These are phyloP conservation scores for Callimorpha dominula DNA, from an alignment of 2,888 invertebrate genomes.

Conservation along the genomic window DNA sequence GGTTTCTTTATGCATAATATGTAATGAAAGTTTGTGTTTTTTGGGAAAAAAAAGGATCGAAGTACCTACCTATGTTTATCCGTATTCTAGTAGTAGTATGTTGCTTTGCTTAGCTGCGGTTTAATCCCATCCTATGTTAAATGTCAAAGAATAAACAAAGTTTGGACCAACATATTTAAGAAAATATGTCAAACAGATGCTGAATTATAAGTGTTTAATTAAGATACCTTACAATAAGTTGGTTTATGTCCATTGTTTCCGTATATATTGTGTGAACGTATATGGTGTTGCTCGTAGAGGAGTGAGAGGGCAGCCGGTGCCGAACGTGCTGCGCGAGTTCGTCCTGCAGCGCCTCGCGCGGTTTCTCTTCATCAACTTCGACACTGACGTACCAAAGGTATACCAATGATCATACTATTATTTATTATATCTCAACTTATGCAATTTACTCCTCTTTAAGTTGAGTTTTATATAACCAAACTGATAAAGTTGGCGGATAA, in stretches of 20 bases:
- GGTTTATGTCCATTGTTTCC: neutral
- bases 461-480: neutral
- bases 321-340: conserved; percentile 89
- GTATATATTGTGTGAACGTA: conserved; percentile 57
- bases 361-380: conserved; percentile 91
- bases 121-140: neutral
- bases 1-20: no score
- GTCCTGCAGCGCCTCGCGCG: conserved; percentile 92
- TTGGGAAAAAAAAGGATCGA: no score
- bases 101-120: neutral
- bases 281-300: conserved; percentile 88
- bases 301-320: conserved; percentile 92
- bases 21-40: no score
- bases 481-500: neutral
- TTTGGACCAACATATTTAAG: neutral
- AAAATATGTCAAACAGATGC: neutral
- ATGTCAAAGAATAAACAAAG: neutral
- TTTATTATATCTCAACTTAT: neutral
- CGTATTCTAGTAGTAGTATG: neutral
- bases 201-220: neutral
- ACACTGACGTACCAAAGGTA: conserved; percentile 81
- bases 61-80: no score
- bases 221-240: neutral
- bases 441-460: neutral
- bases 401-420: neutral